Base-by-base conservation (phyloP, 2,113 vertebrate species). In the Gymnarchus niloticus region DNA sequence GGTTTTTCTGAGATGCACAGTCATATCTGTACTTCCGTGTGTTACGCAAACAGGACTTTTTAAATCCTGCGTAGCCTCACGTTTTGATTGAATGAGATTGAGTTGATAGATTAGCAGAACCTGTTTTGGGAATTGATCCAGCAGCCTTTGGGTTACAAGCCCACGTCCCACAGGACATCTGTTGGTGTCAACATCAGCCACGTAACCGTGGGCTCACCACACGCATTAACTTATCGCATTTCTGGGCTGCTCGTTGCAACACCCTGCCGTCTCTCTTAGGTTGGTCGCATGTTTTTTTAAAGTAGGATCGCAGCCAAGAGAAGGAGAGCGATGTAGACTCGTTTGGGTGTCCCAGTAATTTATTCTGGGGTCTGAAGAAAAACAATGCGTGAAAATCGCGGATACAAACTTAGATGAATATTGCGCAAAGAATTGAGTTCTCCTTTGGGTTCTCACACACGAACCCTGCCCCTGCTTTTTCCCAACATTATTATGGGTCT, bases 401-500 rank as follows among this genome's bases (percentile, higher is more conserved):
- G 23, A 57, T 57, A 21, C 2, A 21, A 80, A n/a, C 49, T 80
- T 80, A 12, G 77, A 46, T 2, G 3, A 48, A 19, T 80, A 49
- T 81, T 81, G 77, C 77, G 25, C n/a, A 81, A 81, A 10, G n/a
- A 46, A 49, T 28, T 28, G 48, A 51, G 77, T 44, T 5, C 69
- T 51, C 44, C 4, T 41, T 4, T 48, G n/a, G 28, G n/a, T 81
- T n/a, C 77, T 44, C 12, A 12, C 69, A 57, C 37, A 44, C 6
- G 69, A 76, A 37, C 37, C 37, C 12, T n/a, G 44, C 48, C 41
- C 48, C 41, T 28, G 25, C 49, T 28, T 82, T 82, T 82, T 17
- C 76, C 28, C 80, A 82, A 19, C 51, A 56, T 10, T 56, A 25
- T 54, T 23, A 92, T 85, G 86, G 88, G 88, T 69, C 77, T 10